Evolutionary conservation across 2,113 vertebrate species (phyloP).

Genomic region (Sorex fumeus): DNA sequence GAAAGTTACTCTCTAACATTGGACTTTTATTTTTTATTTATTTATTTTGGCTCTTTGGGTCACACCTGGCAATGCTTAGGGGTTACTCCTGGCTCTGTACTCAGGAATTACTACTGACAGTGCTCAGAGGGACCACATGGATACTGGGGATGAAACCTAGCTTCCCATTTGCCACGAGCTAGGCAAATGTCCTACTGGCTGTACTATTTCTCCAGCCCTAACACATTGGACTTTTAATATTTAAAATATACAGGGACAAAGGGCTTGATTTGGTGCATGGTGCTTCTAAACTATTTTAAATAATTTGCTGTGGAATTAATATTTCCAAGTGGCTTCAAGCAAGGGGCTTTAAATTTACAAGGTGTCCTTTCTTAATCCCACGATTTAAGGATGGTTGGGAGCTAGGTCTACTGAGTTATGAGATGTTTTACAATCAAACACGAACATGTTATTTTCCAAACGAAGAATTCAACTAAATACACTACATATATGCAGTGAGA

Average conservation of each 20-base stretch:
- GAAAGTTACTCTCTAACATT: no score
- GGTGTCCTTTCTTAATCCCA: constrained; percentile 34
- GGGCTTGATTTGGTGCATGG: background rate
- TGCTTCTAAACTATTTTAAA: background rate
- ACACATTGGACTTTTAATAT: background rate
- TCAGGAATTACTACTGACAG: no score
- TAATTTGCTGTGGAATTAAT: constrained; percentile 35
- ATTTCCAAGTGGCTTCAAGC: constrained; percentile 14
- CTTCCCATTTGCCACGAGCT: no score
- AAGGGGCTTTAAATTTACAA: constrained; percentile 15
- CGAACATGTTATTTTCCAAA: constrained; percentile 15
- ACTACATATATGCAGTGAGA: constrained; percentile 2
- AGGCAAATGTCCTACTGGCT: no score
- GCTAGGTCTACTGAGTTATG: background rate
- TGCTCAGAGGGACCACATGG: no score
- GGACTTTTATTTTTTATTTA: no score
- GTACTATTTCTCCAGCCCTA: no score
- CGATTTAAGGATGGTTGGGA: constrained; percentile 6
- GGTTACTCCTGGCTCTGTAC: no score
- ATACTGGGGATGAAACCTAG: no score
- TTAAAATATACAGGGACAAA: background rate
- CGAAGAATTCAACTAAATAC: constrained; percentile 32
- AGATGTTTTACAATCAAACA: constrained; percentile 12
- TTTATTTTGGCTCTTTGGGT: no score
- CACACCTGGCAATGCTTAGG: no score